These are phyloP conservation scores for Oxyteleia sp. DNA, from an alignment of 2,888 invertebrate species.

Conservation along the genomic window DNA sequence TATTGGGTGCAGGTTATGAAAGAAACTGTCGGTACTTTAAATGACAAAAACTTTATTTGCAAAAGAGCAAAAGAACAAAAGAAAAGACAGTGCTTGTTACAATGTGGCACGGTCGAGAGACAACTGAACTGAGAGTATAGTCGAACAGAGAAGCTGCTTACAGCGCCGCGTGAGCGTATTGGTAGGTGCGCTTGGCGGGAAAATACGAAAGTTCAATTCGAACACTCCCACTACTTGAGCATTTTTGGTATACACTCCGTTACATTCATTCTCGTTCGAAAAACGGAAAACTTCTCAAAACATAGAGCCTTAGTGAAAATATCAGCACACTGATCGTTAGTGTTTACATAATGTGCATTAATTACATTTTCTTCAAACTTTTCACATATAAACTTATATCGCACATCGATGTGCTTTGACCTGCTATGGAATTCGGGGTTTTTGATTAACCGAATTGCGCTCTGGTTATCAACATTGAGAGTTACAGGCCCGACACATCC, in stretches of 20 bases:
- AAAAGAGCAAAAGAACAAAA: no score
- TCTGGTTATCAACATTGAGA: constrained; percentile 74
- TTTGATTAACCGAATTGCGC: constrained; percentile 72
- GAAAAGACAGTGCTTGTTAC: no score
- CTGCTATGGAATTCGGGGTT: constrained; percentile 75
- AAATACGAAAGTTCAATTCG: no score
- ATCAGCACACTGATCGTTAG: constrained; percentile 10
- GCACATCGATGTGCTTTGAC: constrained; percentile 75
- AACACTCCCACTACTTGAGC: constrained; percentile 1
- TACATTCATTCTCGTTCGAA: neutral
- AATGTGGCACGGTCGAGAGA: no score
- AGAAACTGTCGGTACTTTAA: no score
- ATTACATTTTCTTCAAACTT: constrained; percentile 42
- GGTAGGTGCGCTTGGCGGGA: no score
- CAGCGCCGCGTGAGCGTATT: no score
- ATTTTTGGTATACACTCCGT: neutral
- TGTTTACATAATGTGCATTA: constrained; percentile 17
- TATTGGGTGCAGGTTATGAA: neutral
- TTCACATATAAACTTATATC: constrained; percentile 72
- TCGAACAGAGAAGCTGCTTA: no score
- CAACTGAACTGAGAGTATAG: no score
- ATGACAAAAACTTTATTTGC: no score
- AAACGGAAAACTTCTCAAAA: neutral
- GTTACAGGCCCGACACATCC: constrained; percentile 6
- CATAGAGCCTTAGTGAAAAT: neutral